Base-by-base conservation (phyloP, 2,888 invertebrate genomes). In the Calliopum simillimum region DNA sequence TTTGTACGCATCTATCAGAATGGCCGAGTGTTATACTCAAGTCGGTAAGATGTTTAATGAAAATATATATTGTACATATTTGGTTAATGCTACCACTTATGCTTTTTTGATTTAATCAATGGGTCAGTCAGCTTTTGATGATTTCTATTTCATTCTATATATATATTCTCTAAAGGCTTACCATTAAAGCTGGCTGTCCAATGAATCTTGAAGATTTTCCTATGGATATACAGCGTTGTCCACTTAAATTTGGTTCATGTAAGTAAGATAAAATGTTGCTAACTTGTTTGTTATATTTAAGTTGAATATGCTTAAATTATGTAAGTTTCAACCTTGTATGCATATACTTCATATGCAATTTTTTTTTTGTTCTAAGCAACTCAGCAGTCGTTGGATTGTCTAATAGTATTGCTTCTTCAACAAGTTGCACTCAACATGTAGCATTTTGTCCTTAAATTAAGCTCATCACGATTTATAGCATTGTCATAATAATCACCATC, bases 181-280 rank as follows among this genome's bases (percentile, higher is more conserved):
- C 95, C 43, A 93, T 95, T 77, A 93, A 93, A 84, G 94, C 94
- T 19, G 92, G 92, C 47, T 95, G 95, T 80, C 92, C 92, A 4
- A 95, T 95, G 95, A 92, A 94, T 84, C 87, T 95, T 69, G 92
- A 93, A 82, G 93, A 94, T 81, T 95, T 94, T 83, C 95, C 95
- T 1, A 93, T 95, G 93, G 95, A 95, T 82, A 91, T 92, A 47
- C 94, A 94, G 83, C 87, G 91, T 75, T 94, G 94, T 82, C 94
- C 94, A 1, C 87, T 93, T 47, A 91, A 91, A 85, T 91, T 94
- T 80, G 94, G 94, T 71, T 94, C 94, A 79, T 94, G 94, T 94
- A 88, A 91, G 93, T 91, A 73, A 53, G 33, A 33, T 33, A 33
- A 33, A 33, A 8, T 47, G 55, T 51, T 21, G 11, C 4, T 53